phyloP scores from a whole-genome alignment of 2,888 invertebrate species.

The Flexamia atlantica region DNA sequence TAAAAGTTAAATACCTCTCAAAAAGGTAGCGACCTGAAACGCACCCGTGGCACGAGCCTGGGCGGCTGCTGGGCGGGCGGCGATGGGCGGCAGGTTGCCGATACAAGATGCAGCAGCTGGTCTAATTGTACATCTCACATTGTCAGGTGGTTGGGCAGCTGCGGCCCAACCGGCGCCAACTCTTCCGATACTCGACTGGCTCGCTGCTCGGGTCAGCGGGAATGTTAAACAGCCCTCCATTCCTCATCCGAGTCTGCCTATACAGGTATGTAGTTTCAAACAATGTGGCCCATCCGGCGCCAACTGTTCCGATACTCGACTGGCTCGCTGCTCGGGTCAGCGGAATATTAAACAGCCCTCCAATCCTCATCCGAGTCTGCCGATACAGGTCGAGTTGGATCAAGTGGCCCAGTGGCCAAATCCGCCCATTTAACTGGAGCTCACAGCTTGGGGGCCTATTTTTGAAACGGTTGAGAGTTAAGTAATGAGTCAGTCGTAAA shows the following conservation, averaged over 20 bases:
- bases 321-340: not conserved
- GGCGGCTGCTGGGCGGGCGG: not conserved
- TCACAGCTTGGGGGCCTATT: too few species aligned
- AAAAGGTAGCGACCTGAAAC: not conserved
- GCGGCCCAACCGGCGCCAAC: conserved; percentile 35
- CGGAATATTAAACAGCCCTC: too few species aligned
- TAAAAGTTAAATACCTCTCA: not conserved
- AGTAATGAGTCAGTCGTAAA: too few species aligned
- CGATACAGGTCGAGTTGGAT: too few species aligned
- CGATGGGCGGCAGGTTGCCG: not conserved
- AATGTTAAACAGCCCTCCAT: too few species aligned
- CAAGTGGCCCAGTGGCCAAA: too few species aligned
- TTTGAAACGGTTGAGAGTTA: too few species aligned
- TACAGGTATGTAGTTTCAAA: too few species aligned
- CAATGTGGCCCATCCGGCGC: conserved; percentile 22
- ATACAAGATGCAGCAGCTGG: not conserved
- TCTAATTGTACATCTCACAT: conserved; percentile 55
- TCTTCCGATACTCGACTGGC: not conserved
- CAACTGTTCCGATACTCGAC: not conserved
- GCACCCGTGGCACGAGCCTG: not conserved
- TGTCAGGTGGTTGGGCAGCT: not conserved
- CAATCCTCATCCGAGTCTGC: too few species aligned
- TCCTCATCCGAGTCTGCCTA: too few species aligned
- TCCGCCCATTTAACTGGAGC: too few species aligned
- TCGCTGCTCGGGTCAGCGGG: not conserved